phyloP scores from a whole-genome alignment of 2,797 vertebrate genomes.

The Loris lydekkerianus region DNA sequence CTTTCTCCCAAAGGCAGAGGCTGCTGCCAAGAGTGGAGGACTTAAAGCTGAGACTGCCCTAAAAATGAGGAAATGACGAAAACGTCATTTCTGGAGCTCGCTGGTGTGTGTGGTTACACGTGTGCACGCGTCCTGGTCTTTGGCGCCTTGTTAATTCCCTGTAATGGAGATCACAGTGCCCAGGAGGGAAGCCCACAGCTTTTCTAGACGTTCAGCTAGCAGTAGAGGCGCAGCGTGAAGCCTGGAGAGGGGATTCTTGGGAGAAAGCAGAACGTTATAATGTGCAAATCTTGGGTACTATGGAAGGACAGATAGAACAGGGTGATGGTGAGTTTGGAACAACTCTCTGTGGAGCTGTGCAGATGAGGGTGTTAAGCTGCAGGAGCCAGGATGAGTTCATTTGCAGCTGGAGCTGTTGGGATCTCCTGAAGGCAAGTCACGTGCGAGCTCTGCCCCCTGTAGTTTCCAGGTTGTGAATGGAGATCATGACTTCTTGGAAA shows the following conservation, averaged over 20 bases:
- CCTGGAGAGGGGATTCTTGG: background rate
- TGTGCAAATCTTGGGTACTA: background rate
- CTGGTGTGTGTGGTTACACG: too few species aligned
- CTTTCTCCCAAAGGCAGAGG: constrained; percentile 77
- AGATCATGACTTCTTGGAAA: background rate
- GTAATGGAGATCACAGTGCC: constrained; percentile 47
- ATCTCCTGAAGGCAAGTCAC: background rate
- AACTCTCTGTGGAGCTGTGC: background rate
- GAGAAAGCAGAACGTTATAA: background rate
- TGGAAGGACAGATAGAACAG: background rate
- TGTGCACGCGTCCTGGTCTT: background rate
- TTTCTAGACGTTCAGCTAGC: constrained; percentile 11
- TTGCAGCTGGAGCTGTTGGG: background rate
- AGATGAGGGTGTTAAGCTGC: background rate
- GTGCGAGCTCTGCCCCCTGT: background rate
- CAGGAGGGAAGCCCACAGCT: background rate
- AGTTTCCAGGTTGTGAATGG: background rate
- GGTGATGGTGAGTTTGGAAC: background rate
- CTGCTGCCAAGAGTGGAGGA: constrained; percentile 78
- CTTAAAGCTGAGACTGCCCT: constrained; percentile 67
- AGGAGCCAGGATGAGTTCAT: background rate
- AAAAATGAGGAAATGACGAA: constrained; percentile 62
- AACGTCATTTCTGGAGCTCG: constrained; percentile 36
- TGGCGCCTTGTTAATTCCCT: constrained; percentile 32
- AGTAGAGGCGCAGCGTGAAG: background rate